phyloP scores from a whole-genome alignment of 2,888 invertebrate genomes.

The Hemicrepidius hirtus region DNA sequence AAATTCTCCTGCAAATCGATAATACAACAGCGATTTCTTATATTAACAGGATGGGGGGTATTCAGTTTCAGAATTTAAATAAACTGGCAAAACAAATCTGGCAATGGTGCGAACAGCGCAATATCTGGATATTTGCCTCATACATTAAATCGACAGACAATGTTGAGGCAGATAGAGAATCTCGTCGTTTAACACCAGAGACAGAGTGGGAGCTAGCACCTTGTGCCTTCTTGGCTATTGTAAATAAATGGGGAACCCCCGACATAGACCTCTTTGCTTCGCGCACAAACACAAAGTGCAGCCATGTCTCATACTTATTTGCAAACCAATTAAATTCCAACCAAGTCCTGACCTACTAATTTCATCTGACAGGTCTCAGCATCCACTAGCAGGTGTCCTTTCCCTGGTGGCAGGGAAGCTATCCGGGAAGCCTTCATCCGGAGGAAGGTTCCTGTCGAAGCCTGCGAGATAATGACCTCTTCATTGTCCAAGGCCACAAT shows the following conservation, averaged over 20 bases:
- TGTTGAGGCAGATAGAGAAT: not conserved
- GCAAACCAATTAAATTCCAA: too few relatives aligned
- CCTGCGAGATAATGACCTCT: too few relatives aligned
- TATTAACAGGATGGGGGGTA: too few relatives aligned
- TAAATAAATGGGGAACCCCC: slow-evolving; percentile 7
- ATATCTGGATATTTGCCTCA: too few relatives aligned
- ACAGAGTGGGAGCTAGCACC: too few relatives aligned
- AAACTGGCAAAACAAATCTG: too few relatives aligned
- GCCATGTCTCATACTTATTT: slow-evolving; percentile 58
- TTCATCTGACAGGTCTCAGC: not conserved
- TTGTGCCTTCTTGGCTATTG: not conserved
- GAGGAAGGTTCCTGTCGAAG: not conserved
- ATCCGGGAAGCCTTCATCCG: not conserved
- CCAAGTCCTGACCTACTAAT: not conserved
- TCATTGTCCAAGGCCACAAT: too few relatives aligned
- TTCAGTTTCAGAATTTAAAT: too few relatives aligned
- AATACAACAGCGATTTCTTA: not conserved
- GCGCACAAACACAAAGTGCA: slow-evolving; percentile 32
- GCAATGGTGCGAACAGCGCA: too few relatives aligned
- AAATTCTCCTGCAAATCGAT: not conserved
- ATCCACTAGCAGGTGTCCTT: not conserved
- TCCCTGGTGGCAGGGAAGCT: not conserved
- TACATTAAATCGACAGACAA: slow-evolving; percentile 11
- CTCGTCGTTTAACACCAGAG: not conserved
- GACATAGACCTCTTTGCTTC: slow-evolving; percentile 31